Base-by-base conservation (phyloP, 2,113 vertebrate species). In the Cacatua alba region DNA sequence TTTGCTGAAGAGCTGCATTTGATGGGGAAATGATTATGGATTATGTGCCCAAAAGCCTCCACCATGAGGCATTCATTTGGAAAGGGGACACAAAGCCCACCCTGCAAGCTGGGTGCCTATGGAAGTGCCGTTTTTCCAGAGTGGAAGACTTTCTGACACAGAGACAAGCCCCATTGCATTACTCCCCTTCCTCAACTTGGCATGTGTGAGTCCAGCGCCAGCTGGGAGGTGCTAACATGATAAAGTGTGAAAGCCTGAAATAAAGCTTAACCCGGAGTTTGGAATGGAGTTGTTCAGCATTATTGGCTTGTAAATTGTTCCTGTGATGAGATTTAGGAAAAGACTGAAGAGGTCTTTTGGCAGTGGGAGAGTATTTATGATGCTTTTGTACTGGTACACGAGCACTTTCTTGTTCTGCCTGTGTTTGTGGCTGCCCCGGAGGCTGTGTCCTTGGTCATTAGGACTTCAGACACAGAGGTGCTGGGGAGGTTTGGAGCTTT, bases 221-320 rank as follows among this genome's bases (percentile, higher is more conserved):
- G 86, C 82, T 24, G 1, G 67, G 91, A 95, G 82, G 89, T 64
- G 72, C 3, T 20, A 88, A 88, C 77, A 64, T 35, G 93, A 75
- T 88, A 80, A 88, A 96, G 87, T 89, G 88, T 31, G 52, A 82
- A 80, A 83, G 74, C 52, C 88, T 95, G 94, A 95, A 92, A 90
- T 88, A 96, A 96, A 92, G 78, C 83, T 96, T 90, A 94, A 91
- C 59, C 44, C 25, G 1, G 82, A 76, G 82, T 53, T 11, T 87
- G 90, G 90, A 92, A 81, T 88, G 79, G 82, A 94, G 78, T 69
- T 89, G 92, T 87, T 93, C 95, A 70, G 79, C 65, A 88, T 95
- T 95, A 77, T 96, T 87, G 91, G 91, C 94, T 94, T 94, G 85
- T 93, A 92, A 97, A 94, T 93, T 91, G 82, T 89, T 48, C 95